Evolutionary conservation across 2,797 vertebrate species (phyloP).

Genomic region (Hippopotamyrus pictus): DNA sequence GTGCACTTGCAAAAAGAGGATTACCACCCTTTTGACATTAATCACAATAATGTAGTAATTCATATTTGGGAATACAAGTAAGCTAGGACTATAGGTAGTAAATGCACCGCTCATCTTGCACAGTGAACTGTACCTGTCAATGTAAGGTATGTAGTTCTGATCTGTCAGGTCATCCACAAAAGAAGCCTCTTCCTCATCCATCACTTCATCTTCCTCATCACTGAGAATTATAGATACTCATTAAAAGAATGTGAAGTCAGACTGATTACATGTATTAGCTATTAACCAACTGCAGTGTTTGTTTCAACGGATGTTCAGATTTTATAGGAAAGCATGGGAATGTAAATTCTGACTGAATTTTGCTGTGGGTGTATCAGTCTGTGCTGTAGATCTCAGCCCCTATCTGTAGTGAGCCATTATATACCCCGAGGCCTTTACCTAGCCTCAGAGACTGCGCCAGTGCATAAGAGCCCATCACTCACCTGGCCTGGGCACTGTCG

Average conservation of each 20-base stretch:
- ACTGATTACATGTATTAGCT: background rate
- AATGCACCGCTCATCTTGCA: background rate
- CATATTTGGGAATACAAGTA: background rate
- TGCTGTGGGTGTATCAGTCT: background rate
- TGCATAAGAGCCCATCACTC: conserved; percentile 34
- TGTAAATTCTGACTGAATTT: background rate
- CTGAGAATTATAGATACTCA: background rate
- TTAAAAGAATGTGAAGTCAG: background rate
- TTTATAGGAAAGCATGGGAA: background rate
- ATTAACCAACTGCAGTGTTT: background rate
- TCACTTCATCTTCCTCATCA: conserved; percentile 27
- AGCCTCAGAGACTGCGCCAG: background rate
- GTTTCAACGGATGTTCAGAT: background rate
- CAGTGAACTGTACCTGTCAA: conserved; percentile 48
- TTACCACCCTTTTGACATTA: background rate
- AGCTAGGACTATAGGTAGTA: background rate
- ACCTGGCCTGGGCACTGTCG: conserved; percentile 45
- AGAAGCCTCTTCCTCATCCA: conserved; percentile 46
- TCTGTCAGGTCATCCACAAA: conserved; percentile 50
- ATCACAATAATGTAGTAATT: background rate
- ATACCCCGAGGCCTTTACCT: background rate
- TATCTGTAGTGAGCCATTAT: background rate
- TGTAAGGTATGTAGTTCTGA: conserved; percentile 43
- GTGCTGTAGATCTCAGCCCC: background rate
- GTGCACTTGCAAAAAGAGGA: background rate